Evolutionary conservation across 1,140 invertebrate genomes (phyloP), one percentile per base, ranked within the genome.

Genomic region (Drosophila tsacasi): DNA sequence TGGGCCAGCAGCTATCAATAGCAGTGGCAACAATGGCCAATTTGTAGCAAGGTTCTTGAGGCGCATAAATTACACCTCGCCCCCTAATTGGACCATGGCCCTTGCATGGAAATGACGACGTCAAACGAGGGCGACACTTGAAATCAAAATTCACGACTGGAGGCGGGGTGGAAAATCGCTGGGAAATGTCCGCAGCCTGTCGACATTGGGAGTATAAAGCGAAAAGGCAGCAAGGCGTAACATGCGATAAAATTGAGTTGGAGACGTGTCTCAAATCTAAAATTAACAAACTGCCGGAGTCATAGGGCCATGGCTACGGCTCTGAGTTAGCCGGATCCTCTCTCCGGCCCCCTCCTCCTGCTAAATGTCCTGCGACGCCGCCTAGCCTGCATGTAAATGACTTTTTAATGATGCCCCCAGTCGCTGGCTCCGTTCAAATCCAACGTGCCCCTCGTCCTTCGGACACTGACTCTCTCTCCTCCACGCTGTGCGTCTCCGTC

Each of bases 211-310:
- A 21, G 35, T 21, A 57, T 79, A 81, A 76, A 81, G 85, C 85
- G 85, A 84, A 89, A 65, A 90, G 83, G 76, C 86, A 91, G 75
- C 86, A 86, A 81, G 87, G 86, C 86, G 86, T 91, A 91, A 91
- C 86, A 91, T 91, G 86, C 86, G 86, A 91, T 91, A 91, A 91
- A 91, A 91, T 91, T 91, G 83, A 91, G 83, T 83, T 74, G 83
- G 66, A 86, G 85, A 91, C 86, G 86, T 91, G 86, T 91, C 77
- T 91, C 86, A 91, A 91, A 91, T 91, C 87, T 86, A 64, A 91
- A 91, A 91, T 91, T 91, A 91, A 91, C 86, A 81, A 86, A 76
- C 81, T 72, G 79, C 65, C 76, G 44, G 55, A 83, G 76, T 68
- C 64, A 71, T n/a, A 27, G 61, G 39, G 42, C 37, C 66, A 52